Base-by-base conservation (phyloP, 2,113 vertebrate species). In the Miniopterus natalensis region DNA sequence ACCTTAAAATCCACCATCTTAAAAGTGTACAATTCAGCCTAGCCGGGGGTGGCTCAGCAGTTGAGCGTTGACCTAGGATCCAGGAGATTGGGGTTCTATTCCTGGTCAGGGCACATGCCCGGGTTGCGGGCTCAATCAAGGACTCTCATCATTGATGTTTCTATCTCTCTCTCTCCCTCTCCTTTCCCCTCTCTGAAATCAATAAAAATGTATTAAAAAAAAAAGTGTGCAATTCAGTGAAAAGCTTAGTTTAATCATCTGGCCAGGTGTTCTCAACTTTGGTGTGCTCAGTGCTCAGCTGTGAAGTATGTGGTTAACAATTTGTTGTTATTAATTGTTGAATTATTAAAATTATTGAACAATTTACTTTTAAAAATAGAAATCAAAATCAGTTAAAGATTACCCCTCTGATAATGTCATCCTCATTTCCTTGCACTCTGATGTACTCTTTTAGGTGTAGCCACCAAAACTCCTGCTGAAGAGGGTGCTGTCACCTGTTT, bases 341-440 rank as follows among this genome's bases (percentile, higher is more conserved):
- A 89, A 59, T 83, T 94, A 78, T 29, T 70, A 78, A 74, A 53
- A 73, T 13, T 87, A 53, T 23, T 84, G 21, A 88, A 61, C 17
- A 36, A 84, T 84, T 68, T 90, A 45, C 23, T 90, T 95, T 84
- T 92, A 63, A 90, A 95, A 87, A 86, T 51, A 90, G 86, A 81
- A 73, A 83, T 61, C 55, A 86, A 42, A 81, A 85, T 73, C 65
- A 70, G 63, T 51, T 61, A 75, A 89, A 45, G 53, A 40, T 29
- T 59, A 17, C n/a, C 25, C 36, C 1, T 74, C 25, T 75, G 66
- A 73, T 73, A 68, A 78, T 40, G 17, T 49, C 61, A 65, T n/a
- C 42, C 31, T 80, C 47, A 51, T 86, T 79, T 51, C n/a, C 51
- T 87, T 49, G 27, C 10, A 23, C 42, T 63, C 40, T 36, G 79